Evolutionary conservation across 2,888 invertebrate species (phyloP).

Genomic region (Ectemnius cavifrons): DNA sequence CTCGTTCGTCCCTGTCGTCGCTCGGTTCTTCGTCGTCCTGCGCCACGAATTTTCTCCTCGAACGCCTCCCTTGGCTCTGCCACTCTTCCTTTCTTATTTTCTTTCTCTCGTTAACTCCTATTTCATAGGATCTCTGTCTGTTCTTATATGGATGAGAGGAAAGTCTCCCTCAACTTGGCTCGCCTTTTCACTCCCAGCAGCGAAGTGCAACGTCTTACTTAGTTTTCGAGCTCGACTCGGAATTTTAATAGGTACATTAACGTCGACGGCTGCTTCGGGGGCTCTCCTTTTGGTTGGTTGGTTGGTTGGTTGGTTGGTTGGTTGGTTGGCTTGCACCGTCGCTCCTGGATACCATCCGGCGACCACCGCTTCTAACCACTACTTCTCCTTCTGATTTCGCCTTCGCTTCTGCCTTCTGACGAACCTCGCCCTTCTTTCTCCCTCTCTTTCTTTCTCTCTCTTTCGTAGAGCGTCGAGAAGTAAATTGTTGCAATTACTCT

Average conservation of each 20-base stretch:
- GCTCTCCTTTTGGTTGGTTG: no score
- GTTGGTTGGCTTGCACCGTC: no score
- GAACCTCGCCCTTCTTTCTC: no score
- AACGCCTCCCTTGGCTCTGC: no score
- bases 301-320: no score
- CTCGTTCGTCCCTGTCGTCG: slow-evolving; percentile 1
- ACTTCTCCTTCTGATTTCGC: no score
- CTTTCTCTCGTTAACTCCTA: slow-evolving; percentile 8
- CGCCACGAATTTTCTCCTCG: slow-evolving; percentile 38
- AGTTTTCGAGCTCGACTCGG: slow-evolving; percentile 30
- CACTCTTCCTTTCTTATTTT: slow-evolving; percentile 9
- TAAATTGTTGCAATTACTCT: slow-evolving; percentile 42
- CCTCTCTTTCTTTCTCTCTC: background rate
- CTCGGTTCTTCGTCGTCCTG: slow-evolving; percentile 14
- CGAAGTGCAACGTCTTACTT: slow-evolving; percentile 28
- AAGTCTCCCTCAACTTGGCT: no score
- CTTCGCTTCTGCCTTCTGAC: no score
- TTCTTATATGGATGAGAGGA: background rate
- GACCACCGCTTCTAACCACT: no score
- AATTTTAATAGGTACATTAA: slow-evolving; percentile 54
- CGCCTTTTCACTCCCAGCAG: no score
- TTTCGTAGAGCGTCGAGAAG: slow-evolving; percentile 20
- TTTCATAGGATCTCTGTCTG: slow-evolving; percentile 2
- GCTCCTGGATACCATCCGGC: no score
- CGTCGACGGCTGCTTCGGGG: slow-evolving; percentile 32